Base-by-base conservation (phyloP, 1,140 invertebrate genomes). In the Drosophila nigrodunni region DNA sequence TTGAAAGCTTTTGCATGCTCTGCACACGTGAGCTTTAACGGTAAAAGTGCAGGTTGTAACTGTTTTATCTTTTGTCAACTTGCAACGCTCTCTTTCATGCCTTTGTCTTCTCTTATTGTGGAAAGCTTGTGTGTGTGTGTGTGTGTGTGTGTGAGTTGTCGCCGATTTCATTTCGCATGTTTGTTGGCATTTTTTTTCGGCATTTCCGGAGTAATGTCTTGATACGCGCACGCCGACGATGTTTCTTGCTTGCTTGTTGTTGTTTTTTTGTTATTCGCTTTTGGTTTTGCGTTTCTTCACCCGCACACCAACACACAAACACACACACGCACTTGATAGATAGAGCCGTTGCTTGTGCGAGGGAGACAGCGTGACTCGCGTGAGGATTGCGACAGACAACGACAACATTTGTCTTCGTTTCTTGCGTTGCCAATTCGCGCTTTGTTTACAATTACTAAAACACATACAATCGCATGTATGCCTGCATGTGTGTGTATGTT, bases 171-270 rank as follows among this genome's bases (percentile, higher is more conserved):
- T 72, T 75, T 76, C 67, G 65, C 60, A 66, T 76, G 70, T 76
- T 76, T 74, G 60, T 55, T 79, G 70, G 73, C 68, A 69, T 80
- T 74, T 77, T 74, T 85, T 80, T 86, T 86, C 74, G 87, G 88
- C 82, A 90, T 90, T 90, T 90, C 88, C 88, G 88, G 88, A 90
- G 88, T 77, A 90, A 90, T 90, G 88, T 72, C 81, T 82, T 89
- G 71, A 88, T 82, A 82, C 55, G 82, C 75, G 60, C 37, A 60
- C 52, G 54, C 54, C 68, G 58, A 21, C 35, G 52, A 10, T 46
- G 15, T 8, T 39, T 41, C 65, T 60, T 46, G 39, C 44, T 79
- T 15, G 37, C 54, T 70, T 69, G 47, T 70, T 69, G 54, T 30
- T 30, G 57, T 77, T 67, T 66, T 66, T 57, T 50, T 62, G 57